phyloP scores from a whole-genome alignment of 2,888 invertebrate species.

The Cantharis rustica region DNA sequence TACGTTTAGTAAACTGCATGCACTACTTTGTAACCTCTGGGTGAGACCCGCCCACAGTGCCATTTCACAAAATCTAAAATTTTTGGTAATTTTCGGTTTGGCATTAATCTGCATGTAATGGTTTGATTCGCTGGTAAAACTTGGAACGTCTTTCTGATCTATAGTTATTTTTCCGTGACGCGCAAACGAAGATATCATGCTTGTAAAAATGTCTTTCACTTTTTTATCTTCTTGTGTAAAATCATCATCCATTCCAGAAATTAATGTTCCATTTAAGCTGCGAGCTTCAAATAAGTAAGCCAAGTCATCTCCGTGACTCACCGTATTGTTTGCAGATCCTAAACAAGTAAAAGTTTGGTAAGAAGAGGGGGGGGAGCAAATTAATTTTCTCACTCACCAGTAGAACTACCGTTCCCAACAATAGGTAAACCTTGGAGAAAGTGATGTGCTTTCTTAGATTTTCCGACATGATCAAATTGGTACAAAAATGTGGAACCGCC shows the following conservation, averaged over 20 bases:
- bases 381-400: slow-evolving; percentile 32
- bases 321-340: slow-evolving; percentile 49
- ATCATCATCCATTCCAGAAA: slow-evolving; percentile 50
- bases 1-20: slow-evolving; percentile 57
- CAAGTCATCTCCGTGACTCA: slow-evolving; percentile 74
- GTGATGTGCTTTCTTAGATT: slow-evolving; percentile 64
- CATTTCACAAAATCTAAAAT: slow-evolving; percentile 69
- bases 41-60: slow-evolving; percentile 69
- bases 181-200: slow-evolving; percentile 71
- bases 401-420: slow-evolving; percentile 56
- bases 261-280: slow-evolving; percentile 63
- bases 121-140: slow-evolving; percentile 54
- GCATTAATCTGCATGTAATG: slow-evolving; percentile 63
- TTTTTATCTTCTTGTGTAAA: slow-evolving; percentile 62
- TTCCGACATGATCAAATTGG: slow-evolving; percentile 74
- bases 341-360: background rate
- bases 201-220: slow-evolving; percentile 69
- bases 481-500: slow-evolving; percentile 71
- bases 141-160: slow-evolving; percentile 51
- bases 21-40: slow-evolving; percentile 61
- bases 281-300: slow-evolving; percentile 72
- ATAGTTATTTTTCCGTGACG: slow-evolving; percentile 56
- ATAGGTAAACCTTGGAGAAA: slow-evolving; percentile 72
- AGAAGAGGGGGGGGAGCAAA: no score
- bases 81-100: slow-evolving; percentile 55